Conservation (phyloP, 1,140 invertebrate genomes). For the Lysiphlebus fabarum region DNA sequence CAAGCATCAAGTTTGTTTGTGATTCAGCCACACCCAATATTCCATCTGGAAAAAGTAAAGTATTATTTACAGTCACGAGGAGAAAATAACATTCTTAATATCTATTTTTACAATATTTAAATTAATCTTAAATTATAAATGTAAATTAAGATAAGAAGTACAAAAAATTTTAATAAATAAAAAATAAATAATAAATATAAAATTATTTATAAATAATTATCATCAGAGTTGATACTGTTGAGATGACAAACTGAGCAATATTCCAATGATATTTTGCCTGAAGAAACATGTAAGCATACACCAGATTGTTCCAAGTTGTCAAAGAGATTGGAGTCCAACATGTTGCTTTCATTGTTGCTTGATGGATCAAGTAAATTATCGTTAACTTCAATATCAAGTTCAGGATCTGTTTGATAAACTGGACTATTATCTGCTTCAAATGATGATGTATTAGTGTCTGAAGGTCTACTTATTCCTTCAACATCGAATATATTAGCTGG, state of each 20-base stretch:
- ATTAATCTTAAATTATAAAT: background rate
- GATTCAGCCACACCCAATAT: slow-evolving; percentile 32
- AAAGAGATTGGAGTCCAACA: slow-evolving; percentile 27
- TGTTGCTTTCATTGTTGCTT: too few relatives aligned
- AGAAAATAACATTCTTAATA: slow-evolving; percentile 18
- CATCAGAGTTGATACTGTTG: slow-evolving; percentile 34
- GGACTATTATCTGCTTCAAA: too few relatives aligned
- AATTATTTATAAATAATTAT: slow-evolving; percentile 1
- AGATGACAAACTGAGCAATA: slow-evolving; percentile 54
- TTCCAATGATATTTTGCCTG: slow-evolving; percentile 56
- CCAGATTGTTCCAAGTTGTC: slow-evolving; percentile 37
- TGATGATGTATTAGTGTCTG: too few relatives aligned
- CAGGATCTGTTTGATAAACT: too few relatives aligned
- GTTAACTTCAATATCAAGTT: too few relatives aligned
- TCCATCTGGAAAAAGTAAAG: slow-evolving; percentile 48
- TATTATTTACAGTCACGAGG: slow-evolving; percentile 37
- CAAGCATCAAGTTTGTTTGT: background rate
- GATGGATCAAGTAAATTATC: too few relatives aligned
- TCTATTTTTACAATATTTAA: background rate
- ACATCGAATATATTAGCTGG: too few relatives aligned
- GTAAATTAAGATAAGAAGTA: too few relatives aligned
- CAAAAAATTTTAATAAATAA: background rate
- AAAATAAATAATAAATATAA: background rate
- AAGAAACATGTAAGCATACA: slow-evolving; percentile 58
- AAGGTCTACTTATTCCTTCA: too few relatives aligned